phyloP scores from a whole-genome alignment of 2,888 invertebrate genomes.

The Trichogramma dendrolimi region DNA sequence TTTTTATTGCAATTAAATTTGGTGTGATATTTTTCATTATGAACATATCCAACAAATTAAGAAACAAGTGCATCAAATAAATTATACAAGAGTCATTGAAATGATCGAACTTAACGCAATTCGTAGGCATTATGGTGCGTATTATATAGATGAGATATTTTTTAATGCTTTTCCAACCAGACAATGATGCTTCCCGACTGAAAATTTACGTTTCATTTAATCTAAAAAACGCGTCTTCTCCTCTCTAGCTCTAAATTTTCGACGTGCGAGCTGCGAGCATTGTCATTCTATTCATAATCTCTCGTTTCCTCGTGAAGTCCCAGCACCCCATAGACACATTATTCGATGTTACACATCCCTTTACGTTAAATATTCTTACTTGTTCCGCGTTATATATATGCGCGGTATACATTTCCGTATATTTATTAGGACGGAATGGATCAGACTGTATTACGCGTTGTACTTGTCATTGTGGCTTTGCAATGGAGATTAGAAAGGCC shows the following conservation, averaged over 20 bases:
- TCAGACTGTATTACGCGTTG: slow-evolving; percentile 30
- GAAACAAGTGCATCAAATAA: no score
- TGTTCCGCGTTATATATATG: background rate
- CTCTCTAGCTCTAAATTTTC: slow-evolving; percentile 7
- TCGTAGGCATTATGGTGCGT: no score
- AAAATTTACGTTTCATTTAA: slow-evolving; percentile 23
- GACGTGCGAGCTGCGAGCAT: slow-evolving; percentile 7
- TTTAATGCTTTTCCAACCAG: no score
- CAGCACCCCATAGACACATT: background rate
- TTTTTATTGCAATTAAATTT: no score
- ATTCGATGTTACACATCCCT: slow-evolving; percentile 22
- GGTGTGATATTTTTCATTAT: no score
- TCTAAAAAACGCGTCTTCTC: slow-evolving; percentile 11
- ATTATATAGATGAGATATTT: no score
- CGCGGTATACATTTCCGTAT: slow-evolving; percentile 2
- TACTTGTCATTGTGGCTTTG: slow-evolving; percentile 21
- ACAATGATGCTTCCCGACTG: no score
- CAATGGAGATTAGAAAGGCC: slow-evolving; percentile 8
- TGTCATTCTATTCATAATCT: slow-evolving; percentile 29
- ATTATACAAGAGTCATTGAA: no score
- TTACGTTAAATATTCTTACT: slow-evolving; percentile 3
- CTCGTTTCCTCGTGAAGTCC: slow-evolving; percentile 14
- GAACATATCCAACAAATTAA: no score
- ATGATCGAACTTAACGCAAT: no score
- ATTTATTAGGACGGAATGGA: slow-evolving; percentile 29